These are phyloP conservation scores for Sarcophaga variegata DNA, from an alignment of 2,888 invertebrate genomes.

Conservation along the genomic window DNA sequence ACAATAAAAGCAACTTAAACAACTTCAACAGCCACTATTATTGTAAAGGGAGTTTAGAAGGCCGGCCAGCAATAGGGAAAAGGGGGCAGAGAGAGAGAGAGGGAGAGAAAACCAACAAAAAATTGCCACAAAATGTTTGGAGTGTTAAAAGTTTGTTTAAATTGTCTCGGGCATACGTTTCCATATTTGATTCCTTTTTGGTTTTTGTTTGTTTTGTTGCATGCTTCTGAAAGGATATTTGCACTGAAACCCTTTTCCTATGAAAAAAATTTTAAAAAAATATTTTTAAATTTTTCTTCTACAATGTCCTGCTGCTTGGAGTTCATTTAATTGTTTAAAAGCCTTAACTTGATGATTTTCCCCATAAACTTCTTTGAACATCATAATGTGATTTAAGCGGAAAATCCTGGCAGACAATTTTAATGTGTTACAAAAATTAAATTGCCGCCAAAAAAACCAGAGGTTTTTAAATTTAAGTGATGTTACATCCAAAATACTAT, in stretches of 20 bases:
- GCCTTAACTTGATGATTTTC: neutral
- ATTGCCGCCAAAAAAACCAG: neutral
- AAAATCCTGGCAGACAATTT: neutral
- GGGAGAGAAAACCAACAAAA: constrained; percentile 2
- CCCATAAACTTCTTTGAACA: neutral
- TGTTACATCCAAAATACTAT: too few species aligned
- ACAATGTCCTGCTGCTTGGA: neutral
- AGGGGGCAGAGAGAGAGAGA: neutral
- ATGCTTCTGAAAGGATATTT: too few species aligned
- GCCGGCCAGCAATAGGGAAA: neutral
- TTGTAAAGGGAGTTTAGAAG: neutral
- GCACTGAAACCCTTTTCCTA: too few species aligned
- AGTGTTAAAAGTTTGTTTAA: constrained; percentile 48
- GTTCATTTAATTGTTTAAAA: constrained; percentile 8
- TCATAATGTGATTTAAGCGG: too few species aligned
- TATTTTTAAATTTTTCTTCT: neutral
- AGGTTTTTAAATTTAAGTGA: neutral
- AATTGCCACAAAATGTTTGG: constrained; percentile 13
- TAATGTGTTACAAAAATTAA: neutral
- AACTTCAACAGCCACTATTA: neutral
- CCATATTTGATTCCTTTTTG: constrained; percentile 1
- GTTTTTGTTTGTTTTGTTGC: neutral
- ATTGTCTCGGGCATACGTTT: constrained; percentile 44
- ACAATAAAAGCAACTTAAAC: neutral
- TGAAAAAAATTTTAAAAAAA: neutral